Evolutionary conservation across 2,888 invertebrate species (phyloP).

Genomic region (Heliconius cydno): DNA sequence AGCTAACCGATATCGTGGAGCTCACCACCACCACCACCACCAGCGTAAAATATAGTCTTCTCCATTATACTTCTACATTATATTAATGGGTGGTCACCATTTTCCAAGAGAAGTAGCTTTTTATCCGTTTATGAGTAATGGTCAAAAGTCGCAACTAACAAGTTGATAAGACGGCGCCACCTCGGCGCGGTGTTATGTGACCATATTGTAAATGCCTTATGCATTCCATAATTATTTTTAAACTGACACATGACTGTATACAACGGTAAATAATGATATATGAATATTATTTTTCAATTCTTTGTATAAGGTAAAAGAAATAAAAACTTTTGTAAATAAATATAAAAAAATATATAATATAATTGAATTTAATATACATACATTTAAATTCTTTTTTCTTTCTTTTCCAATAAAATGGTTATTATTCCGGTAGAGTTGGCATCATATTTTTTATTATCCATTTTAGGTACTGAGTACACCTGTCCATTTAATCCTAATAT

Average conservation of each 20-base stretch:
- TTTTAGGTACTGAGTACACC: conserved; percentile 61
- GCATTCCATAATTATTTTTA: conserved; percentile 38
- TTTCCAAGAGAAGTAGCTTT: conserved; percentile 27
- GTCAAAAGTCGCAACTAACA: conserved; percentile 42
- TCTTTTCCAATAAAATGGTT: conserved; percentile 3
- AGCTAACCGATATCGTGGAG: background rate
- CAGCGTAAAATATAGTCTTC: background rate
- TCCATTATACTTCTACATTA: background rate
- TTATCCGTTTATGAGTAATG: conserved; percentile 37
- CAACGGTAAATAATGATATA: conserved; percentile 27
- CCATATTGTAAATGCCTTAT: conserved; percentile 44
- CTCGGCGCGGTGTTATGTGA: conserved; percentile 50
- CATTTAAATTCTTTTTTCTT: background rate
- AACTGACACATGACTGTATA: conserved; percentile 31
- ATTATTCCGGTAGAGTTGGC: conserved; percentile 8
- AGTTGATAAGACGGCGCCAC: conserved; percentile 57
- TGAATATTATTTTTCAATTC: conserved; percentile 1
- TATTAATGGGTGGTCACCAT: conserved; percentile 28
- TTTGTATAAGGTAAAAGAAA: conserved; percentile 1
- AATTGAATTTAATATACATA: background rate
- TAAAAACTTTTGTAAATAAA: too few relatives aligned
- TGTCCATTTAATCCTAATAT: conserved; percentile 71
- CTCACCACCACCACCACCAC: background rate
- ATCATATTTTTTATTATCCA: conserved; percentile 36
- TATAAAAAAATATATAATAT: background rate